Evolutionary conservation across 2,113 vertebrate species (phyloP).

Genomic region (Felis chaus): DNA sequence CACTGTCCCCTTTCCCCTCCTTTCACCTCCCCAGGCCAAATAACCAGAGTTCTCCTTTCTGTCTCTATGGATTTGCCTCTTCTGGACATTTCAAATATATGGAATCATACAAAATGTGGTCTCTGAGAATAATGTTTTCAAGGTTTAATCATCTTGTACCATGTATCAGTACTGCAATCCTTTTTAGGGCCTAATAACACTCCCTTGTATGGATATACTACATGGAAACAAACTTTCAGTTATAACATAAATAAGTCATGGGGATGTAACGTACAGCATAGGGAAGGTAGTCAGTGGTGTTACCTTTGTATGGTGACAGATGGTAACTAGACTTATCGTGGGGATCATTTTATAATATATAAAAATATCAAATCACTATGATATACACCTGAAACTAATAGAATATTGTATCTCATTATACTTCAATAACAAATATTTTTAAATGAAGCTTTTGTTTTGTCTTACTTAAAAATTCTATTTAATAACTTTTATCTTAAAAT

Average conservation of each 20-base stretch:
- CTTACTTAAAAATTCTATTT: neutral
- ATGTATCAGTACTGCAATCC: neutral
- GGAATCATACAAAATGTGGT: neutral
- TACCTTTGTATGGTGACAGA: neutral
- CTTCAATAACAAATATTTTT: neutral
- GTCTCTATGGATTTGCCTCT: neutral
- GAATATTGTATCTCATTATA: neutral
- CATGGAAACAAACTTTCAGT: neutral
- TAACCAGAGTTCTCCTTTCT: neutral
- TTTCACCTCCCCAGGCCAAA: neutral
- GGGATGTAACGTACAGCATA: neutral
- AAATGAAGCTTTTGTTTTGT: neutral
- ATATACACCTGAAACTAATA: neutral
- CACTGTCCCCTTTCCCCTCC: neutral
- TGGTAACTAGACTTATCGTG: neutral
- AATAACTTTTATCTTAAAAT: neutral
- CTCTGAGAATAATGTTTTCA: neutral
- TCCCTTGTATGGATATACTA: neutral
- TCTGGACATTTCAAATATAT: neutral
- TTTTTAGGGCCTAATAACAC: neutral
- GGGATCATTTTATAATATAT: neutral
- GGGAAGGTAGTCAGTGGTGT: neutral
- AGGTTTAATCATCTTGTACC: neutral
- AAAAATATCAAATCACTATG: neutral
- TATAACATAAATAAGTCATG: neutral